Evolutionary conservation across 2,113 vertebrate species (phyloP).

Genomic region (Prolemur simus): DNA sequence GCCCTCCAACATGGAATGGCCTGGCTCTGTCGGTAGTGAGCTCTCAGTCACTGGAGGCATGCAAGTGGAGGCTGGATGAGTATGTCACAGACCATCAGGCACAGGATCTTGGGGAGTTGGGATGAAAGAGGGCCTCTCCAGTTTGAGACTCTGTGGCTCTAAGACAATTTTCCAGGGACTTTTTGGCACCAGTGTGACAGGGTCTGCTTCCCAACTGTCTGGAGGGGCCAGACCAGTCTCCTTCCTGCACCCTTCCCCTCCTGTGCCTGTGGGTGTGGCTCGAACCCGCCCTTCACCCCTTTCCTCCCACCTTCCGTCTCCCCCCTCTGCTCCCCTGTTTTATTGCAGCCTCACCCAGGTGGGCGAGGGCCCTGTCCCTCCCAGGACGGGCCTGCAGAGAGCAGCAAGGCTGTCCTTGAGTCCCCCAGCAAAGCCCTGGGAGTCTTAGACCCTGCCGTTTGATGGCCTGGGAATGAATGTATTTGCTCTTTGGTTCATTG

Average conservation of each 20-base stretch:
- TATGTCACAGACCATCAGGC: not conserved
- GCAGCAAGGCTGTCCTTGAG: not conserved
- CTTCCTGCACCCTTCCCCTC: not conserved
- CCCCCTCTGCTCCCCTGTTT: not conserved
- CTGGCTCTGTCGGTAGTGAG: not conserved
- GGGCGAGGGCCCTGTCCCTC: not conserved
- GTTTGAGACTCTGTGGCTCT: not conserved
- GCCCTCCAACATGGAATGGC: not conserved
- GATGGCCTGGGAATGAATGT: not conserved
- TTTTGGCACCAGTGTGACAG: not conserved
- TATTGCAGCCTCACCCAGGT: no score
- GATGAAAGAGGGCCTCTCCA: not conserved
- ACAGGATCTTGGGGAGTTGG: not conserved
- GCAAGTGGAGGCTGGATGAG: not conserved
- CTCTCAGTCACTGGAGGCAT: not conserved
- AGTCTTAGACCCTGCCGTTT: not conserved
- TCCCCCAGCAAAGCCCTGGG: not conserved
- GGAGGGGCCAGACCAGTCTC: not conserved
- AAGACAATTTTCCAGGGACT: not conserved
- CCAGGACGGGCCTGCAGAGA: not conserved
- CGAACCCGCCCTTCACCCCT: not conserved
- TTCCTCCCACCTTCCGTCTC: not conserved
- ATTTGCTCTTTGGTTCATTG: not conserved
- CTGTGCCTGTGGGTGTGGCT: not conserved
- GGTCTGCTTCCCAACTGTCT: not conserved